Evolutionary conservation across 1,140 invertebrate species (phyloP).

Genomic region (Tribolium madens): DNA sequence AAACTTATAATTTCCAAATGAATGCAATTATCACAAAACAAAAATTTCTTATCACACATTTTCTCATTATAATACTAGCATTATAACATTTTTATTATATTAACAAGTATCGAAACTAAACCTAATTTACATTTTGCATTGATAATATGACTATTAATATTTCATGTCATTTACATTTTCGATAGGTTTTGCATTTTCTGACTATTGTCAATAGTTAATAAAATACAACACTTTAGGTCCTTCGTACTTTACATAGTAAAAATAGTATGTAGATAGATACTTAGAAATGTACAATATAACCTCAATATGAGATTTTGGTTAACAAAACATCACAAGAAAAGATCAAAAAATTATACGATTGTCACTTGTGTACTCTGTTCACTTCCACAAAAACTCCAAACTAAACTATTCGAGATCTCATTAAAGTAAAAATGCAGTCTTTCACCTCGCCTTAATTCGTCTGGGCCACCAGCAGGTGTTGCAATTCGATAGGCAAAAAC

Average conservation of each 20-base stretch:
- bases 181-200: conserved; percentile 3
- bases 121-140: conserved; percentile 35
- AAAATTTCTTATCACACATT: conserved; percentile 35
- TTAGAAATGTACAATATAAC: conserved; percentile 3
- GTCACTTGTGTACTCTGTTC: conserved; percentile 31
- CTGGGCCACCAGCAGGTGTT: neutral
- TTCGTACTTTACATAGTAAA: conserved; percentile 34
- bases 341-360: conserved; percentile 14
- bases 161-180: conserved; percentile 18
- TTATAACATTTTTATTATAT: conserved; percentile 24
- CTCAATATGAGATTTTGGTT: conserved; percentile 41
- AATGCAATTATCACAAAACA: conserved; percentile 38
- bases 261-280: conserved; percentile 30
- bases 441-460: neutral
- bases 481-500: conserved; percentile 70
- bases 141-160: conserved; percentile 25
- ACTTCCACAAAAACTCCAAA: conserved; percentile 35
- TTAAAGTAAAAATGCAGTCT: conserved; percentile 14
- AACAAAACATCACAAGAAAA: conserved; percentile 25
- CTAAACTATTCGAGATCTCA: conserved; percentile 33
- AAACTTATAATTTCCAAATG: conserved; percentile 2
- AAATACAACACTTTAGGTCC: conserved; percentile 29
- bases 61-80: conserved; percentile 24
- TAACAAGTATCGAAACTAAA: conserved; percentile 12
- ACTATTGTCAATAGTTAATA: conserved; percentile 27